Evolutionary conservation across 2,888 invertebrate species (phyloP).

Genomic region (Falcaria lacertinaria): DNA sequence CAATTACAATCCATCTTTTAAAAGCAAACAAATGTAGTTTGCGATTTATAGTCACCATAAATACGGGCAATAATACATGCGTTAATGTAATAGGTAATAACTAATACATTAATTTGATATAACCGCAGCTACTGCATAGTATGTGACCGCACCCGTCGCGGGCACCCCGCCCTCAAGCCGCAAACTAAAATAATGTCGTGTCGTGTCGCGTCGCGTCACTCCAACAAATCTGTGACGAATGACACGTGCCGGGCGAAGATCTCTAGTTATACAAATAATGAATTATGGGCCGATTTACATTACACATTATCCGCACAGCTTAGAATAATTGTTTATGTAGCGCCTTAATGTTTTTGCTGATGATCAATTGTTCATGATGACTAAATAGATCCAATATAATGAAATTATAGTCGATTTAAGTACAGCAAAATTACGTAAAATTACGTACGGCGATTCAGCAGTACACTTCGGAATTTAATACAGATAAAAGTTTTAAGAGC

Average conservation of each 20-base stretch:
- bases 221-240: slow-evolving; percentile 58
- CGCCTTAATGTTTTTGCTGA: too few species aligned
- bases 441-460: too few species aligned
- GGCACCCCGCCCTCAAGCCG: slow-evolving; percentile 51
- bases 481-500: too few species aligned
- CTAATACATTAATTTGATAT: slow-evolving; percentile 35
- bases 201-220: slow-evolving; percentile 62
- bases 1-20: neutral
- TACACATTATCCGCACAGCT: neutral
- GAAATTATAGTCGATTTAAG: too few species aligned
- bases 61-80: slow-evolving; percentile 15
- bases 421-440: too few species aligned
- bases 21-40: neutral
- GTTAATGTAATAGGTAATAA: slow-evolving; percentile 35
- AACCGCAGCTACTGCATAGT: slow-evolving; percentile 40
- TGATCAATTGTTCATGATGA: too few species aligned
- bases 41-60: neutral
- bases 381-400: too few species aligned
- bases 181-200: slow-evolving; percentile 49
- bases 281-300: neutral
- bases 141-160: slow-evolving; percentile 59
- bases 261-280: neutral
- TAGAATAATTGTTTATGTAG: too few species aligned
- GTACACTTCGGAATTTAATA: too few species aligned
- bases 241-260: slow-evolving; percentile 35